Evolutionary conservation across 2,113 vertebrate genomes (phyloP).

Genomic region (Channa argus): DNA sequence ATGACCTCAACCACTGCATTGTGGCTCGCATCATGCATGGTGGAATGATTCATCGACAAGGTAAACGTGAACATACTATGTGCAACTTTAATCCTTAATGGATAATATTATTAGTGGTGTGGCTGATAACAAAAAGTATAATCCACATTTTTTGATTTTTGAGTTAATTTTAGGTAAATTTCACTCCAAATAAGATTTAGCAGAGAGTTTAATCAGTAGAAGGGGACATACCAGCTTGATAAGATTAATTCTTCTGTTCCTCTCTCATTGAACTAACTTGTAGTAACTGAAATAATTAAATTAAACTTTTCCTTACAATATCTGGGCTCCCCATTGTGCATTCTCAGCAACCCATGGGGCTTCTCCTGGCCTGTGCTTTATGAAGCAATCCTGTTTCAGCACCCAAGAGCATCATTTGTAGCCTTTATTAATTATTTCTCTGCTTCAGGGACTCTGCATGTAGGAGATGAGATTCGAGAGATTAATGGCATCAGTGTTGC

Average conservation of each 20-base stretch:
- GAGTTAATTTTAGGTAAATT: background rate
- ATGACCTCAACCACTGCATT: conserved; percentile 98
- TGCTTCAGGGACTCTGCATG: conserved; percentile 93
- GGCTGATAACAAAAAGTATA: too few relatives aligned
- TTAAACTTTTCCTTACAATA: conserved; percentile 7
- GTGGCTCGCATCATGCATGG: conserved; percentile 99
- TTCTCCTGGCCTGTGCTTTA: conserved; percentile 5
- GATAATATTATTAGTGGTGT: too few relatives aligned
- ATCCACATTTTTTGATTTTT: too few relatives aligned
- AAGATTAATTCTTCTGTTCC: background rate
- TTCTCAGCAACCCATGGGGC: background rate
- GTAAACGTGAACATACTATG: conserved; percentile 72
- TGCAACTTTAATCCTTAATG: background rate
- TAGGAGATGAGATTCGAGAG: conserved; percentile 97
- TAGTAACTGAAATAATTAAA: conserved; percentile 4
- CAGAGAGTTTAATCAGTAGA: background rate
- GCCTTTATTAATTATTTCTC: conserved; percentile 14
- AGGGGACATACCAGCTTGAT: background rate
- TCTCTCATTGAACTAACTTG: background rate
- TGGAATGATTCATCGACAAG: conserved; percentile 99
- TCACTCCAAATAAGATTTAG: background rate
- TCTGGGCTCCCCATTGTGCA: background rate
- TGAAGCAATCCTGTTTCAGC: background rate
- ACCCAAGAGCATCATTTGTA: conserved; percentile 18
- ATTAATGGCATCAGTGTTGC: conserved; percentile 98